Evolutionary conservation across 2,113 vertebrate species (phyloP).

Genomic region (Sinocyclocheilus anshuiensis): DNA sequence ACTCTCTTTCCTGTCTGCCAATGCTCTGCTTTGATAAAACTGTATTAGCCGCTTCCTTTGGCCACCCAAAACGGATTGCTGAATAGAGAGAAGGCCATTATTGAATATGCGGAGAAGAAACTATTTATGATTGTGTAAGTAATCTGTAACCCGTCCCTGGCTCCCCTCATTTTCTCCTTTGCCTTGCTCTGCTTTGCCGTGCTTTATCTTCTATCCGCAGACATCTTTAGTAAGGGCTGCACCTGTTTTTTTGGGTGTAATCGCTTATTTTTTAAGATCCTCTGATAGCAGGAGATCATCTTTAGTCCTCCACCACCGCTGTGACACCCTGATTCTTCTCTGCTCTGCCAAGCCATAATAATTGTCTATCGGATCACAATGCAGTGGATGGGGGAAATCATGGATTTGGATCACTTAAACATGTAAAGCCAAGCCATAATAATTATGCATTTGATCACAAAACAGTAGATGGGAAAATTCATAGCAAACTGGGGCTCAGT

Average conservation of each 20-base stretch:
- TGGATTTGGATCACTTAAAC: slow-evolving; percentile 67
- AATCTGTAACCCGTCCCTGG: slow-evolving; percentile 66
- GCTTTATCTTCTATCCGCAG: slow-evolving; percentile 73
- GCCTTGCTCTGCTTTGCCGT: slow-evolving; percentile 38
- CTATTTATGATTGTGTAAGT: slow-evolving; percentile 63
- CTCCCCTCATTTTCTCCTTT: slow-evolving; percentile 63
- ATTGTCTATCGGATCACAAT: slow-evolving; percentile 61
- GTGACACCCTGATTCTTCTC: background rate
- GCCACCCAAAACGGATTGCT: slow-evolving; percentile 64
- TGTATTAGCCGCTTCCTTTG: slow-evolving; percentile 74
- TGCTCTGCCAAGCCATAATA: background rate
- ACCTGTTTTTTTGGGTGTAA: slow-evolving; percentile 73
- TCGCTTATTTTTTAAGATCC: slow-evolving; percentile 76
- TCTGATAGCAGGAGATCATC: slow-evolving; percentile 71
- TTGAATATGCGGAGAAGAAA: slow-evolving; percentile 54
- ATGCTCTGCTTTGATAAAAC: slow-evolving; percentile 74
- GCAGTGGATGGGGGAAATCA: slow-evolving; percentile 57
- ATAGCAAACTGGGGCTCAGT: background rate
- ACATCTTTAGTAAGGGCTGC: slow-evolving; percentile 65
- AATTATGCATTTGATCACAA: background rate
- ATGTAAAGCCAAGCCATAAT: slow-evolving; percentile 21
- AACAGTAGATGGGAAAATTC: background rate
- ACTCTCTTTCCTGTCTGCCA: slow-evolving; percentile 73
- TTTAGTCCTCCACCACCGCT: background rate
- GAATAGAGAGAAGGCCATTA: slow-evolving; percentile 63